Evolutionary conservation across 2,888 invertebrate species (phyloP), one percentile per base, ranked within the genome.

Genomic region (Geotrupes spiniger): DNA sequence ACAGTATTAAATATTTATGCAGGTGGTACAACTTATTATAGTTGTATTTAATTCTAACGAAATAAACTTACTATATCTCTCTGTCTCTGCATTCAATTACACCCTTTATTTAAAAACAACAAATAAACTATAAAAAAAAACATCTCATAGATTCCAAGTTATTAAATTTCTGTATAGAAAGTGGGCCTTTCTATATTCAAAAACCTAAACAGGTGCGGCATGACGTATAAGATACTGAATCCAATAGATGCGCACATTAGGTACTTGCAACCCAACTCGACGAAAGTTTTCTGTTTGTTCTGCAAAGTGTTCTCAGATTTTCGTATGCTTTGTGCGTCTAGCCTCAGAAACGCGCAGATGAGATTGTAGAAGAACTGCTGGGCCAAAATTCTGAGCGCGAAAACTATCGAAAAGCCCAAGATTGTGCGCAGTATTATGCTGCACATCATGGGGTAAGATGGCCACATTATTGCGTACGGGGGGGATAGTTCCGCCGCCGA

Each of bases 201-300:
- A 60, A 84, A 72, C 38, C 82, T 76, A 72, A 93, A 94, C 21
- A 90, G 78, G 59, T 83, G 82, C 1, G 94, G 94, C 56, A 90
- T 78, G 37, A 87, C 71, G 69, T 85, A 90, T 0, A 86, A 78
- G 1, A 86, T 85, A 69, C 85, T 87, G 58, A 92, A 80, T 0
- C 93, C 91, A 36, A 94, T 84, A 65, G 85, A 77, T 3, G 82
- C 83, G 68, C 88, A 93, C 16, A 87, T 85, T 50, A 92, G 76
- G 72, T 88, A 94, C 68, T 91, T 92, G 65, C 87, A 87, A 49
- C 87, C 82, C 56, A 92, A 78, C 66, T 94, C 94, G 0, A 92
- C 85, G 21, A 85, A 77, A 40, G 85, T 81, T 68, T 88, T 87
- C 61, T 85, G 80, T 62, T 81, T 82, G 65, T 87, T 85, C 57